Evolutionary conservation across 2,797 vertebrate species (phyloP).

Genomic region (Helicolenus hilgendorfi): DNA sequence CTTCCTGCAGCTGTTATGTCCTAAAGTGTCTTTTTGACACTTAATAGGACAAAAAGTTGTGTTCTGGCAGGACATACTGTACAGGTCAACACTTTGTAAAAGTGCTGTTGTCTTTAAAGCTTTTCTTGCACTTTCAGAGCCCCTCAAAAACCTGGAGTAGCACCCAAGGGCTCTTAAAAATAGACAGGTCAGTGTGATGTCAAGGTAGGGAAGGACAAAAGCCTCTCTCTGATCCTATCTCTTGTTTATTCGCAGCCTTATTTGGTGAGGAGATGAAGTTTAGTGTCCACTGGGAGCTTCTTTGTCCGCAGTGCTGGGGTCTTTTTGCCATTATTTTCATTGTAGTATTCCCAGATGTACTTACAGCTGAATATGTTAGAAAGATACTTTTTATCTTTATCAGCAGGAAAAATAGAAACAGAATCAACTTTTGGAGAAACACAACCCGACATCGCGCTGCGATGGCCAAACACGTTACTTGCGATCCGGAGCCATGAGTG

Average conservation of each 20-base stretch:
- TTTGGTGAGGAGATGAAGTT: constrained; percentile 23
- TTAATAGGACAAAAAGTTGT: background rate
- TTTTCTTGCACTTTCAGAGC: constrained; percentile 4
- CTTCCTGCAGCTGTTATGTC: background rate
- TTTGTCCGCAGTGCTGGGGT: background rate
- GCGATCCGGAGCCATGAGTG: too few relatives aligned
- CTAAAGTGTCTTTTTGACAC: background rate
- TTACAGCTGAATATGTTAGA: constrained; percentile 10
- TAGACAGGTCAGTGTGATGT: constrained; percentile 11
- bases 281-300: constrained; percentile 10
- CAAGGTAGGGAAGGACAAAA: constrained; percentile 11
- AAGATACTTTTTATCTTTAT: background rate
- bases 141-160: background rate
- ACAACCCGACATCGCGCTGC: too few relatives aligned
- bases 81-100: background rate
- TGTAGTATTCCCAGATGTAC: constrained; percentile 15
- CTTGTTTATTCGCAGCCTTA: constrained; percentile 6
- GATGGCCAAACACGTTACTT: too few relatives aligned
- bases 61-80: background rate
- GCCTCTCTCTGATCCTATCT: constrained; percentile 13
- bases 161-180: constrained; percentile 6
- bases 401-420: too few relatives aligned
- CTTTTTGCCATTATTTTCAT: constrained; percentile 23
- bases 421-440: too few relatives aligned
- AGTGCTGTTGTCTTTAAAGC: constrained; percentile 2